Evolutionary conservation across 2,113 vertebrate genomes (phyloP).

Genomic region (Lota lota): DNA sequence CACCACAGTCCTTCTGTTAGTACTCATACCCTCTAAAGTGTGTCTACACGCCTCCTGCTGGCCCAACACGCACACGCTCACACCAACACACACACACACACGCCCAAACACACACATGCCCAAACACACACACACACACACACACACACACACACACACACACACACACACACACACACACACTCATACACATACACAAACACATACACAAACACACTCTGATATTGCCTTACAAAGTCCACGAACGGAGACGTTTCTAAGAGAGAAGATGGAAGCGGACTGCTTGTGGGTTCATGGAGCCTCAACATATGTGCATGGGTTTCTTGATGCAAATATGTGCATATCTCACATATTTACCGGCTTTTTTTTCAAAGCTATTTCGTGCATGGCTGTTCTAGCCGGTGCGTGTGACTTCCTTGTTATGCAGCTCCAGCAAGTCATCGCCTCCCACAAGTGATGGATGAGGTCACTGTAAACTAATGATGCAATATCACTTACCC

Average conservation of each 20-base stretch:
- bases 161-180: not conserved
- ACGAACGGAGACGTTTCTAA: too few species aligned
- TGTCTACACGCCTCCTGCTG: not conserved
- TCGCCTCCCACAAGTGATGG: constrained; percentile 25
- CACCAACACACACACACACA: not conserved
- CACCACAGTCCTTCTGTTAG: not conserved
- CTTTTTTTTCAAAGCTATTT: not conserved
- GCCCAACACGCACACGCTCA: not conserved
- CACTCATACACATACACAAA: too few species aligned
- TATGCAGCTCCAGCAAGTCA: too few species aligned
- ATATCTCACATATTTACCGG: not conserved
- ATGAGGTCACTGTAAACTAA: constrained; percentile 41
- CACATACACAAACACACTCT: too few species aligned
- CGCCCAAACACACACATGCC: not conserved
- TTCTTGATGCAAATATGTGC: too few species aligned
- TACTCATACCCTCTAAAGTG: too few species aligned
- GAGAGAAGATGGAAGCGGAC: too few species aligned
- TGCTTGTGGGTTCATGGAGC: too few species aligned
- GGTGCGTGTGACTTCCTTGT: constrained; percentile 1
- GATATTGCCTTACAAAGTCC: too few species aligned
- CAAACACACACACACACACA: not conserved
- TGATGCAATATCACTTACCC: constrained; percentile 17
- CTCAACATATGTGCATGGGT: too few species aligned
- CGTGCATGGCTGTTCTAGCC: not conserved
- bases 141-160: not conserved